Percentiles rank a stretch among this genome's conserved stretches.
These are phyloP conservation scores for Meloidogyne floridensis DNA, from an alignment of 1,140 invertebrate genomes.

Conservation along the genomic window DNA sequence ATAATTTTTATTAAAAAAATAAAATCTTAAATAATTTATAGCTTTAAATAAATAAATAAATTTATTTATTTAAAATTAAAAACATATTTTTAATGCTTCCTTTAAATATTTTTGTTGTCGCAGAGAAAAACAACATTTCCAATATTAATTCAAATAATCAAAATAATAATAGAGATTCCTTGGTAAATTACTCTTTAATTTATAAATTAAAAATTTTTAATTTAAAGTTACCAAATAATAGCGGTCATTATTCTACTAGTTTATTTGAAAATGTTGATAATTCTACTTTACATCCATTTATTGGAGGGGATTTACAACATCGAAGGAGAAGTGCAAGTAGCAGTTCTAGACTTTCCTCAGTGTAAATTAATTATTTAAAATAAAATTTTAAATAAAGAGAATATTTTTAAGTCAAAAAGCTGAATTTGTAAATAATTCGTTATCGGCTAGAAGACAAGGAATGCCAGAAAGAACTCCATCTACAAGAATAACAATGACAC, in stretches of 20 bases:
- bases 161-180: neutral
- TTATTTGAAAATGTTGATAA: neutral
- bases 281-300: neutral
- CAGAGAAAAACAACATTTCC: neutral
- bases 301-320: neutral
- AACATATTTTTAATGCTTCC: neutral
- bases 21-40: too few species aligned
- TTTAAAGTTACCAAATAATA: neutral
- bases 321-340: neutral
- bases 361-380: too few species aligned
- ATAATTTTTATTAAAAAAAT: too few species aligned
- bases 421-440: neutral
- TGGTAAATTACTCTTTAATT: neutral
- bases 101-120: neutral
- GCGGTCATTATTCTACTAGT: neutral
- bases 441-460: neutral
- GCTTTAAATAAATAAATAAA: neutral
- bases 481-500: constrained; percentile 10
- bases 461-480: neutral
- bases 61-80: neutral
- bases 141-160: neutral
- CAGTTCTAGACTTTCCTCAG: neutral
- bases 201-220: too few species aligned
- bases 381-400: neutral
- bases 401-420: constrained; percentile 1